Base-by-base conservation (phyloP, 1,140 invertebrate species). In the Caerostris darwini region DNA sequence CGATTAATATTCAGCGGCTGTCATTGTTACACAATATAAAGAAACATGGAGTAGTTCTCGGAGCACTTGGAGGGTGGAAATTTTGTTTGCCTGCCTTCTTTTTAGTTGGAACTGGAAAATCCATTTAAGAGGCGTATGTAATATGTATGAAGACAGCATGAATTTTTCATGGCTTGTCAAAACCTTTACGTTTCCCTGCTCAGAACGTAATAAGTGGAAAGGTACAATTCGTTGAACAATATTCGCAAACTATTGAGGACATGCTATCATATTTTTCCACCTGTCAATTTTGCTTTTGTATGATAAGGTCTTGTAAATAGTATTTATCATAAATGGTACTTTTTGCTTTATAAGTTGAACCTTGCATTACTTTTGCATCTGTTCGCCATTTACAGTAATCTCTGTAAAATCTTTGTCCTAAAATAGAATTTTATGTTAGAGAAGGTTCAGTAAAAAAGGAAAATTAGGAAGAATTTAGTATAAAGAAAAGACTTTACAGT, bases 161-260 rank as follows among this genome's bases (percentile, higher is more conserved):
- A 92, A 92, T 92, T 64, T 92, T 92, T 92, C 90, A 92, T 92
- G 50, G 77, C 50, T 64, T 92, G 90, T 85, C 90, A 92, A 92
- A 92, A 92, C 81, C 85, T 67, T 83, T 69, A 19, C 14, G 17
- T 19, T 90, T 19, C 61, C 56, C 67, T 82, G 69, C 67, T 92
- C 57, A 12, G 14, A 67, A n/a, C 17, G 81, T 34, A 67, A 92
- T 92, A 92, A 85, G 90, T 67, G 81, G 81, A 54, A 7, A 85
- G 90, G n/a, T 64, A 92, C 81, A 61, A 92, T 92, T 92, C 81
- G 59, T 50, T 85, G 90, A 85, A 19, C 58, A 92, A 85, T 83
- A 83, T 85, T 92, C 90, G 58, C 54, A 89, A 71, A 61, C 64
- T 82, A 69, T 34, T 17, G 67, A 82, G 61, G 54, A 56, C 90